Evolutionary conservation across 2,113 vertebrate species (phyloP).

Genomic region (Bolborhynchus lineola): DNA sequence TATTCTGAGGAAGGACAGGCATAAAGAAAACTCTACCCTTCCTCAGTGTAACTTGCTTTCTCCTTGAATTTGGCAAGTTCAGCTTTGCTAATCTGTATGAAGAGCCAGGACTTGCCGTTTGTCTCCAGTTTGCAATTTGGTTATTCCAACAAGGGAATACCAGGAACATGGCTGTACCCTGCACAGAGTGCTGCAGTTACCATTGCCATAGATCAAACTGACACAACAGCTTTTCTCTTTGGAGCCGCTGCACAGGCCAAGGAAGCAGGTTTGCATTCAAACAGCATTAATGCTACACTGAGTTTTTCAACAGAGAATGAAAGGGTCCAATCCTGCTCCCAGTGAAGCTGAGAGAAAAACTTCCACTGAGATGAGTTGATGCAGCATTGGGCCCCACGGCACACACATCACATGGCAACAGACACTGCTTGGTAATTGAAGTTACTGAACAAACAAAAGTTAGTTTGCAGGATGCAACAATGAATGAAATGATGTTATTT

Average conservation of each 20-base stretch:
- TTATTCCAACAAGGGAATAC: not conserved
- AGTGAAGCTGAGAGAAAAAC: not conserved
- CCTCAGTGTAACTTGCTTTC: not conserved
- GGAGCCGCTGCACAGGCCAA: not conserved
- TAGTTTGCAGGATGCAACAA: constrained; percentile 65
- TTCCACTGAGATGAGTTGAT: not conserved
- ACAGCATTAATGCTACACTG: constrained; percentile 13
- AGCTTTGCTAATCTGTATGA: not conserved
- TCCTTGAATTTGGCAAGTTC: not conserved
- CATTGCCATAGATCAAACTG: not conserved
- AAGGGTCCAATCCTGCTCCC: not conserved
- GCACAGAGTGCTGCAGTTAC: not conserved
- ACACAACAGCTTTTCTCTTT: not conserved
- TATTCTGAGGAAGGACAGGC: not conserved
- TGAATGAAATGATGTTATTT: constrained; percentile 43
- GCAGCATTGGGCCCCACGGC: not conserved
- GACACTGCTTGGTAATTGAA: constrained; percentile 58
- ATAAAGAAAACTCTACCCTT: not conserved
- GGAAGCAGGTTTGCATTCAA: constrained; percentile 26
- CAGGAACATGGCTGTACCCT: not conserved
- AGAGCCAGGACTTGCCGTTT: not conserved
- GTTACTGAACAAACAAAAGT: constrained; percentile 46
- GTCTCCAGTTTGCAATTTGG: not conserved
- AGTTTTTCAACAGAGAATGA: not conserved
- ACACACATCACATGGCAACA: not conserved